Base-by-base conservation (phyloP, 2,797 vertebrate species). In the Rhynchotus rufescens region DNA sequence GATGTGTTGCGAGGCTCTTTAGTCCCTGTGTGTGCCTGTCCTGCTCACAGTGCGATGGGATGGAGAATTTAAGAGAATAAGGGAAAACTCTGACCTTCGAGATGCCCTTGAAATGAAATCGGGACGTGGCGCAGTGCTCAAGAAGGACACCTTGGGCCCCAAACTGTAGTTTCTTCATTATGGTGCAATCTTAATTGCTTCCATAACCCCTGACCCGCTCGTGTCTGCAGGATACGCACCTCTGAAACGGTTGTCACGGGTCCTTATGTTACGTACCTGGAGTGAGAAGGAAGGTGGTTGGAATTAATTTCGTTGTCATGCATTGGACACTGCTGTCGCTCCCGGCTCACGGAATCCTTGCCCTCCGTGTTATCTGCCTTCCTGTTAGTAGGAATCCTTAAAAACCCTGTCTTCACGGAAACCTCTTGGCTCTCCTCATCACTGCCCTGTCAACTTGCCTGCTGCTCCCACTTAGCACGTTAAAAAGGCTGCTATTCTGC, bases 371-470 rank as follows among this genome's bases (percentile, higher is more conserved):
- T 89, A 14, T 9, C 78, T 83, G 60, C 79, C 72, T 79, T 73
- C 78, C 12, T 78, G 88, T 86, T 83, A 66, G 75, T 64, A 54
- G 91, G 34, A 78, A 71, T 68, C 42, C 25, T 73, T 75, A 8
- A 77, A 89, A 84, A 17, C 25, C 9, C 73, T 47, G 59, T 69
- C 88, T 68, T 60, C 84, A 84, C 51, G 36, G 82, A 67, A 87
- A 66, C 62, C 86, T 84, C 77, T 87, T 74, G 88, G 79, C 90
- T 92, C 72, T 36, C 44, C 65, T 61, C 76, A 82, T 88, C 88
- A 77, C 90, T 36, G 49, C 86, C 61, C 40, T 90, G 90, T 87
- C 93, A 61, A 54, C 86, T 86, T 91, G 84, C 93, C 93, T 90
- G 82, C 93, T 94, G 62, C 80, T 90, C 44, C 80, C 42, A 57